Conservation (phyloP, 2,888 invertebrate genomes). For the Ceramica pisi region DNA sequence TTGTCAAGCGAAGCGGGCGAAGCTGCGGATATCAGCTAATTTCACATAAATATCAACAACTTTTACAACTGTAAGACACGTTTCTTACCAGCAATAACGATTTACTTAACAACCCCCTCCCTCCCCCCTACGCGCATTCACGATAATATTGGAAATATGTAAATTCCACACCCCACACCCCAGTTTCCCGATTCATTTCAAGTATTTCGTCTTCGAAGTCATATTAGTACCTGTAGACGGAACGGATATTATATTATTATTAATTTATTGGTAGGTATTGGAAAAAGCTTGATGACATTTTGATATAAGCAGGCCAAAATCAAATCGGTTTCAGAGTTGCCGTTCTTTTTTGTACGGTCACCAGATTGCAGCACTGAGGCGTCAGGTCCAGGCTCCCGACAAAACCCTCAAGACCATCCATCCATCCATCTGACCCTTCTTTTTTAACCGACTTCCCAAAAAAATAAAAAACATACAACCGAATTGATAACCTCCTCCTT, state of each 20-base stretch:
- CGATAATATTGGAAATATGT: slow-evolving; percentile 54
- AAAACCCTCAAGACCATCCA: too few species aligned
- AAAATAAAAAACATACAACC: too few species aligned
- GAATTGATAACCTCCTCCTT: too few species aligned
- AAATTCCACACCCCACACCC: slow-evolving; percentile 39
- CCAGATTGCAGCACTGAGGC: too few species aligned
- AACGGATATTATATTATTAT: neutral
- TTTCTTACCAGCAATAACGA: slow-evolving; percentile 13
- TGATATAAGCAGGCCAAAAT: neutral
- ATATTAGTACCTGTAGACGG: slow-evolving; percentile 6
- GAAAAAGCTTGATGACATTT: neutral
- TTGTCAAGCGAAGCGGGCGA: too few species aligned
- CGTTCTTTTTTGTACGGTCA: too few species aligned
- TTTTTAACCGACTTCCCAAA: too few species aligned
- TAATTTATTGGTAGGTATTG: slow-evolving; percentile 9
- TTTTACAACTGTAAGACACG: neutral
- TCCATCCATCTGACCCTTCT: too few species aligned
- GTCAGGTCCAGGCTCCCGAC: too few species aligned
- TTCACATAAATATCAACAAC: neutral
- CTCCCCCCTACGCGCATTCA: neutral
- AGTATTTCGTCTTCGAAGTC: slow-evolving; percentile 38
- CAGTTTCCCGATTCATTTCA: slow-evolving; percentile 38
- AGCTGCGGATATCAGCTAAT: too few species aligned
- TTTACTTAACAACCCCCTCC: slow-evolving; percentile 16
- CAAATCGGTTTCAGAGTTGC: neutral